Evolutionary conservation across 2,888 invertebrate genomes (phyloP).

Genomic region (Liposcelis brunnea): DNA sequence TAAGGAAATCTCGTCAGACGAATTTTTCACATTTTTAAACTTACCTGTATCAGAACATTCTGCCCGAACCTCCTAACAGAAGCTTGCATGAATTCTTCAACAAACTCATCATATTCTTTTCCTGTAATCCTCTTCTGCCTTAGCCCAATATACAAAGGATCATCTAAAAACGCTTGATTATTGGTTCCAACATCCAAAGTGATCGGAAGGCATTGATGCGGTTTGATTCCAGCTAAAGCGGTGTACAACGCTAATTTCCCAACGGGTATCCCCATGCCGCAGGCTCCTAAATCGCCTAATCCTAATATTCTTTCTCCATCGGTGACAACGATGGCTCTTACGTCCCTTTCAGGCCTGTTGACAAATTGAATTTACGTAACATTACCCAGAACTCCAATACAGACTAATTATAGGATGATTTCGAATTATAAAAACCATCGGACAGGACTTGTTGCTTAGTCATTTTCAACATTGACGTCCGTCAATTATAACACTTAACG

Average conservation of each 20-base stretch:
- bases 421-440: neutral
- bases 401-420: neutral
- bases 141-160: slow-evolving; percentile 90
- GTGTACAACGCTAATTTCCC: slow-evolving; percentile 96
- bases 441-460: too few species aligned
- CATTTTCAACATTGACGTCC: neutral
- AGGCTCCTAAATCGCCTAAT: slow-evolving; percentile 89
- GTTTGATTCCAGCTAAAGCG: slow-evolving; percentile 90
- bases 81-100: slow-evolving; percentile 95
- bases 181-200: slow-evolving; percentile 58
- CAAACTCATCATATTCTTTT: slow-evolving; percentile 69
- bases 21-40: neutral
- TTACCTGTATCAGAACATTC: slow-evolving; percentile 58
- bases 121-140: slow-evolving; percentile 72
- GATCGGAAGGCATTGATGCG: slow-evolving; percentile 86
- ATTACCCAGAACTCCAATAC: slow-evolving; percentile 2
- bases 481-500: slow-evolving; percentile 11
- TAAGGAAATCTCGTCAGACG: too few species aligned
- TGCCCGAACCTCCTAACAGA: slow-evolving; percentile 70
- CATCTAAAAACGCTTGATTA: slow-evolving; percentile 55
- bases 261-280: slow-evolving; percentile 98
- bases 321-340: slow-evolving; percentile 83
- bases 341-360: slow-evolving; percentile 65
- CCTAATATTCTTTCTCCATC: slow-evolving; percentile 98
- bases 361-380: too few species aligned